Evolutionary conservation across 2,113 vertebrate species (phyloP).

Genomic region (Mandrillus leucophaeus): DNA sequence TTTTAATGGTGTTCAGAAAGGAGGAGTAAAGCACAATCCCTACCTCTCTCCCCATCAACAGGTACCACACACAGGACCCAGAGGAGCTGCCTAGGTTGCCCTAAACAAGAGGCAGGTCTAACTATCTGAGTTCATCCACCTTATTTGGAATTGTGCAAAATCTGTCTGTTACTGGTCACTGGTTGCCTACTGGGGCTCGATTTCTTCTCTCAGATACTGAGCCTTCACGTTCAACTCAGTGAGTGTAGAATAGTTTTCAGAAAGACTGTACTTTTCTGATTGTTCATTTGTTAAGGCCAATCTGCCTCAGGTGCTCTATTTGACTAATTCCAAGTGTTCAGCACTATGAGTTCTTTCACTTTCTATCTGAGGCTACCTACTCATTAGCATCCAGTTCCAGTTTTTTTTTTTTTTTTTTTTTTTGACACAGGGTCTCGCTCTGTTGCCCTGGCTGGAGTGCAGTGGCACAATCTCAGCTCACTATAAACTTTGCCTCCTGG

Average conservation of each 20-base stretch:
- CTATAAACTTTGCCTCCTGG: no score
- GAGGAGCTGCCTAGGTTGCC: neutral
- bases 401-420: neutral
- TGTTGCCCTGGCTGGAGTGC: no score
- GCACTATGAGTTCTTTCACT: neutral
- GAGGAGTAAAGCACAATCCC: neutral
- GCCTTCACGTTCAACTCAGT: neutral
- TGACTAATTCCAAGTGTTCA: neutral
- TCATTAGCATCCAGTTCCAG: neutral
- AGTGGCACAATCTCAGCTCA: no score
- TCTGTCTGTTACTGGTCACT: neutral
- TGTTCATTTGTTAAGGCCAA: neutral
- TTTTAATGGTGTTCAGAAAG: neutral
- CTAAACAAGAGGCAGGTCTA: neutral
- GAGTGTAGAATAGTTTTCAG: neutral
- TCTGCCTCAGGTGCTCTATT: neutral
- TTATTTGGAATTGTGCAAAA: neutral
- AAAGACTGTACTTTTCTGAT: neutral
- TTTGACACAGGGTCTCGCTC: no score
- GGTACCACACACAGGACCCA: neutral
- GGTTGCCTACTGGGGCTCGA: neutral
- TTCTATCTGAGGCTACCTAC: neutral
- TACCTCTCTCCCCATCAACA: neutral
- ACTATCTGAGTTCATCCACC: neutral
- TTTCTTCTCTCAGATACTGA: neutral